Percentiles rank a stretch among this genome's conserved stretches.
phyloP scores from a whole-genome alignment of 2,113 vertebrate species.

The Plecturocebus donacophilus region DNA sequence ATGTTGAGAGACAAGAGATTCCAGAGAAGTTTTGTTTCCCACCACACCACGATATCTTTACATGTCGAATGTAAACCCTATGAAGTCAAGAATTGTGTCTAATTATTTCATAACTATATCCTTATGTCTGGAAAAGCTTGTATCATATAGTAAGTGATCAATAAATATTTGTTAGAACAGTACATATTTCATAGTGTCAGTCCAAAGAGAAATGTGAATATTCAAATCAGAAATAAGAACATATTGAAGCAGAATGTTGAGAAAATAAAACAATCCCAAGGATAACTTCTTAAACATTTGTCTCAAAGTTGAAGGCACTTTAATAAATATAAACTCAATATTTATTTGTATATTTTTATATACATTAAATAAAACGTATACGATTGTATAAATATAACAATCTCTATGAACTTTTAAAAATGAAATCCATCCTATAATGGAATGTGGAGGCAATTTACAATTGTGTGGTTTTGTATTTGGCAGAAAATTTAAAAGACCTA shows the following conservation, averaged over 20 bases:
- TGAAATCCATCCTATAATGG: not conserved
- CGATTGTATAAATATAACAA: not conserved
- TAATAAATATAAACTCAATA: too few species aligned
- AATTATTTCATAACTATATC: not conserved
- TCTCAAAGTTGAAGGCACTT: not conserved
- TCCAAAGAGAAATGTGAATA: not conserved
- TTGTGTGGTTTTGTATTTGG: not conserved
- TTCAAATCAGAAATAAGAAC: not conserved
- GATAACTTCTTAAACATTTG: not conserved
- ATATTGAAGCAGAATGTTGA: not conserved
- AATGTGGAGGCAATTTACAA: not conserved
- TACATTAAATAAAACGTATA: not conserved
- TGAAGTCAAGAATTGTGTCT: not conserved
- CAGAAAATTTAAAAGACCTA: not conserved
- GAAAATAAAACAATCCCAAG: not conserved
- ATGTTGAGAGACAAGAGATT: not conserved
- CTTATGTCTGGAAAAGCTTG: not conserved
- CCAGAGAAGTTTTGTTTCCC: not conserved
- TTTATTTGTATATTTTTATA: not conserved
- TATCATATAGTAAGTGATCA: not conserved
- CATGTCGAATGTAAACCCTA: not conserved
- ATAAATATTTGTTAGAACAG: not conserved
- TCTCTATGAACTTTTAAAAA: not conserved
- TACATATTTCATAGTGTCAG: not conserved
- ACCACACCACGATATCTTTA: not conserved